Evolutionary conservation across 2,888 invertebrate genomes (phyloP), one percentile per base, ranked within the genome.

Genomic region (Euphydryas editha): DNA sequence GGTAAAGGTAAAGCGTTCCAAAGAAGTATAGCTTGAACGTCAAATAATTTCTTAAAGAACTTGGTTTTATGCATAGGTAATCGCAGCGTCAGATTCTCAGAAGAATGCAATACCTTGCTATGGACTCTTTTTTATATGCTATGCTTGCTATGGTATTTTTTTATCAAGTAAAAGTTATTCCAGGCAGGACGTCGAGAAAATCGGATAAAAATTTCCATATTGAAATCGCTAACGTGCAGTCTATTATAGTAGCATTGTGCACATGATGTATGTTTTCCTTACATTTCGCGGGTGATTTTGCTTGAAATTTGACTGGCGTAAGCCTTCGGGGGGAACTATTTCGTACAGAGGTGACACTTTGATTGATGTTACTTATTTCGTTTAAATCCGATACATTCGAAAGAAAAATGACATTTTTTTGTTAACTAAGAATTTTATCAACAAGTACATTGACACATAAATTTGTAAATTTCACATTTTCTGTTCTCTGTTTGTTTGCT

Each of bases 211-310:
- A 87, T 88, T 88, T 88, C 85, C 87, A 88, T 87, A 87, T 78
- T 78, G 76, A 80, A 81, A 76, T 80, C 79, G 77, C 80, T 82
- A 84, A 82, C 81, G 78, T 76, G 77, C 73, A 79, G 75, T 85
- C 85, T 85, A 87, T 90, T 88, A 88, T 82, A 75, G 77, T 71
- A 72, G 81, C 79, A 86, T 91, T 92, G 90, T 90, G 82, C 79
- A 70, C 78, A 76, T 89, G 89, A 91, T 90, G 88, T 86, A 91
- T 91, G 88, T 85, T 88, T 89, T 87, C 83, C 82, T 85, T 82
- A 78, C 84, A 85, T 88, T 82, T 81, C 79, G 72, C 75, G 75
- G 77, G 78, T 79, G 81, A 82, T 83, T 82, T 83, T 75, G 79
- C 76, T 68, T 73, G 69, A 83, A 83, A 83, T 85, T 84, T 88